These are phyloP conservation scores for Daboia siamensis DNA, from an alignment of 2,113 vertebrate genomes.

Conservation along the genomic window DNA sequence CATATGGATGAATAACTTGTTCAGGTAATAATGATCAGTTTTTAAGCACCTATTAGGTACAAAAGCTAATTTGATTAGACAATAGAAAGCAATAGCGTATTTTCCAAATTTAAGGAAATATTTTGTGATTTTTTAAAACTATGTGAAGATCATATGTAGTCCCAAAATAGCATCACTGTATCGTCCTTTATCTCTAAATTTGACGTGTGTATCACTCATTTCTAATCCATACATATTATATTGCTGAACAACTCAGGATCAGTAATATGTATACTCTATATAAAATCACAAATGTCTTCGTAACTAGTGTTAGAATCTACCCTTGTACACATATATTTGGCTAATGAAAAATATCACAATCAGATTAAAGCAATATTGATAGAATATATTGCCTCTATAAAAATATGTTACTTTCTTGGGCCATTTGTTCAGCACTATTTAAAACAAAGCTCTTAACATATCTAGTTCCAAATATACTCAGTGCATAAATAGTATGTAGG, in stretches of 20 bases:
- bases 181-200: slow-evolving; percentile 20
- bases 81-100: slow-evolving; percentile 21
- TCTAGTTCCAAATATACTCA: slow-evolving; percentile 19
- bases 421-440: not conserved
- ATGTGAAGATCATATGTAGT: not conserved
- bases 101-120: slow-evolving; percentile 20
- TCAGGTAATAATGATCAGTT: not conserved
- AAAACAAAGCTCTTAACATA: not conserved
- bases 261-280: not conserved
- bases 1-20: slow-evolving; percentile 1
- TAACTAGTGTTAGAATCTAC: not conserved
- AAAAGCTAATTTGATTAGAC: slow-evolving; percentile 38
- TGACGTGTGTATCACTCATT: not conserved
- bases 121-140: slow-evolving; percentile 13
- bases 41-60: slow-evolving; percentile 26
- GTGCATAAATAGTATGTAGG: slow-evolving; percentile 23
- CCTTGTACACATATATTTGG: slow-evolving; percentile 1
- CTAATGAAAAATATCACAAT: not conserved
- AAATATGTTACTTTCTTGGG: not conserved
- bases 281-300: not conserved
- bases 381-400: slow-evolving; percentile 7
- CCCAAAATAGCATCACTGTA: slow-evolving; percentile 27
- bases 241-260: not conserved
- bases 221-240: slow-evolving; percentile 1
- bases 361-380: slow-evolving; percentile 4